These are phyloP conservation scores for Brotula barbata DNA, from an alignment of 2,797 vertebrate genomes.

Conservation along the genomic window DNA sequence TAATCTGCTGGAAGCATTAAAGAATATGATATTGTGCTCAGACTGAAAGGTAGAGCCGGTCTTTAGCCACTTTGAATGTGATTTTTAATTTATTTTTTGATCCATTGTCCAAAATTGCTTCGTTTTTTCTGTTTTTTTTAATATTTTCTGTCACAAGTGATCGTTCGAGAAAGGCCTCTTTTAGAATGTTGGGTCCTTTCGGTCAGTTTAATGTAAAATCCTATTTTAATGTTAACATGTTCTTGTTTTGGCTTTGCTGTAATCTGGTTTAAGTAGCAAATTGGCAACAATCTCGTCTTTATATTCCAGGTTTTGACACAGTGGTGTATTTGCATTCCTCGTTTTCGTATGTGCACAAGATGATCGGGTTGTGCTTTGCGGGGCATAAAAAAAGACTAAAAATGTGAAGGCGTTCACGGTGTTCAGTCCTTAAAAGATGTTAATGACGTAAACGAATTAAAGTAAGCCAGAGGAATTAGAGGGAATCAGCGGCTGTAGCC, in stretches of 20 bases:
- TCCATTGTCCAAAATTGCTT: not conserved
- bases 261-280: constrained; percentile 1
- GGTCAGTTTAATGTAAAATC: constrained; percentile 16
- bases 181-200: constrained; percentile 1
- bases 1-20: constrained; percentile 5
- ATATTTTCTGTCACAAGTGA: constrained; percentile 7
- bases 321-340: constrained; percentile 6
- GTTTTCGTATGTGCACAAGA: constrained; percentile 30
- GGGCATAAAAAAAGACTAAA: not conserved
- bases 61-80: constrained; percentile 60
- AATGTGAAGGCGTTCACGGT: constrained; percentile 22
- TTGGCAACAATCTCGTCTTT: constrained; percentile 4
- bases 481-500: constrained; percentile 50
- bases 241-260: no score
- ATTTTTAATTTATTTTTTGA: constrained; percentile 5
- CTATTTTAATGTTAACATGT: no score
- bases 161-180: constrained; percentile 6
- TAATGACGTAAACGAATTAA: no score
- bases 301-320: not conserved
- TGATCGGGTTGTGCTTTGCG: no score
- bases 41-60: constrained; percentile 52
- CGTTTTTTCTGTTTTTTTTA: not conserved
- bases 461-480: constrained; percentile 30
- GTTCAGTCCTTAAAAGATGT: no score
- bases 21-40: constrained; percentile 11